These are phyloP conservation scores for Drosophila pruinosa DNA, from an alignment of 1,140 invertebrate species.

Conservation along the genomic window DNA sequence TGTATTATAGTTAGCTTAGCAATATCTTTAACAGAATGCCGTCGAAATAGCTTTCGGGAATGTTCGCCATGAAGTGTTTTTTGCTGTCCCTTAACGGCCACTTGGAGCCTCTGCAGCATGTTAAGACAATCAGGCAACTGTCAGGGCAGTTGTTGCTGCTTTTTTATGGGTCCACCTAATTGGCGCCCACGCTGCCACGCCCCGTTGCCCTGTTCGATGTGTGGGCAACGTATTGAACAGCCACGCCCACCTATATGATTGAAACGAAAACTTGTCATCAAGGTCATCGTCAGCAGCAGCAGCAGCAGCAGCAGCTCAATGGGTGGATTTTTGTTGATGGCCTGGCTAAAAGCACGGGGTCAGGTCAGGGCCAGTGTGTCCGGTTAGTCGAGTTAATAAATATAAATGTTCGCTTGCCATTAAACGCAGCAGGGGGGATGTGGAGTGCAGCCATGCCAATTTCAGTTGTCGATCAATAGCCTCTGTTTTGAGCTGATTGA, in stretches of 20 bases:
- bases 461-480: background rate
- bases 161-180: conserved; percentile 72
- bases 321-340: background rate
- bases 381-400: conserved; percentile 60
- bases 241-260: conserved; percentile 47
- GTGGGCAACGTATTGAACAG: conserved; percentile 63
- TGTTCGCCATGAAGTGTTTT: background rate
- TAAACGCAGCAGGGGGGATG: conserved; percentile 16
- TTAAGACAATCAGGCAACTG: conserved; percentile 58
- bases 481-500: conserved; percentile 6
- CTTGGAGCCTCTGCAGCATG: conserved; percentile 18
- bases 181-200: conserved; percentile 61
- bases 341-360: background rate
- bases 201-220: conserved; percentile 46
- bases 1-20: no score
- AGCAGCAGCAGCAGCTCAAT: no score
- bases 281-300: conserved; percentile 48
- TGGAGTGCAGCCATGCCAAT: conserved; percentile 46
- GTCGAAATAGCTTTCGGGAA: background rate
- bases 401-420: conserved; percentile 54
- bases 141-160: conserved; percentile 23
- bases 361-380: conserved; percentile 45
- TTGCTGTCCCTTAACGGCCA: conserved; percentile 52
- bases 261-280: conserved; percentile 58
- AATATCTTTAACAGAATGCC: background rate